Conservation (phyloP, 2,797 vertebrate genomes). For the Chaetophractus vellerosus region DNA sequence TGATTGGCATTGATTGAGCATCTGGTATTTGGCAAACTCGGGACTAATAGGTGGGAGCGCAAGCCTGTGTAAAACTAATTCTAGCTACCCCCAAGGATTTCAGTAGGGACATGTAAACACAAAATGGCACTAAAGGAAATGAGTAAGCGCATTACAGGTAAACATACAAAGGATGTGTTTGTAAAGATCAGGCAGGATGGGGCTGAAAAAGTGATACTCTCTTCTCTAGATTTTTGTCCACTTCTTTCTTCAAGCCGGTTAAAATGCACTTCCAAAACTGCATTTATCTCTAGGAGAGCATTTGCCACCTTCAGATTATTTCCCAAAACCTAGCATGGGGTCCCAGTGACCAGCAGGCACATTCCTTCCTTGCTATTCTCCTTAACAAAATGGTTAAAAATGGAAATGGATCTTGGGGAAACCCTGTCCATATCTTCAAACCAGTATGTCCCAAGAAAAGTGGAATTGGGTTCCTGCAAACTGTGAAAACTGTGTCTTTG, state of each 20-base stretch:
- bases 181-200: conserved; percentile 26
- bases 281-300: not conserved
- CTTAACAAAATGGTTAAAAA: not conserved
- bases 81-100: conserved; percentile 51
- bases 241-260: not conserved
- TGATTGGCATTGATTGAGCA: conserved; percentile 70
- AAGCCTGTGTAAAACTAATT: conserved; percentile 65
- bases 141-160: conserved; percentile 1
- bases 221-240: not conserved
- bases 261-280: not conserved
- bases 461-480: not conserved
- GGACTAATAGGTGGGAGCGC: conserved; percentile 47
- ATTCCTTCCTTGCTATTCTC: not conserved
- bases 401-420: not conserved
- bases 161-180: not conserved
- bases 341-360: not conserved
- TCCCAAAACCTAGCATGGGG: not conserved
- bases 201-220: not conserved
- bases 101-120: conserved; percentile 63
- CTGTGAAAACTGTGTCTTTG: not conserved
- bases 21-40: conserved; percentile 64
- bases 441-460: not conserved
- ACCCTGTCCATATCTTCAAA: not conserved
- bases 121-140: conserved; percentile 70
- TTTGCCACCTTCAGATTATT: not conserved